phyloP scores from a whole-genome alignment of 2,113 vertebrate genomes.

The Ovis canadensis region DNA sequence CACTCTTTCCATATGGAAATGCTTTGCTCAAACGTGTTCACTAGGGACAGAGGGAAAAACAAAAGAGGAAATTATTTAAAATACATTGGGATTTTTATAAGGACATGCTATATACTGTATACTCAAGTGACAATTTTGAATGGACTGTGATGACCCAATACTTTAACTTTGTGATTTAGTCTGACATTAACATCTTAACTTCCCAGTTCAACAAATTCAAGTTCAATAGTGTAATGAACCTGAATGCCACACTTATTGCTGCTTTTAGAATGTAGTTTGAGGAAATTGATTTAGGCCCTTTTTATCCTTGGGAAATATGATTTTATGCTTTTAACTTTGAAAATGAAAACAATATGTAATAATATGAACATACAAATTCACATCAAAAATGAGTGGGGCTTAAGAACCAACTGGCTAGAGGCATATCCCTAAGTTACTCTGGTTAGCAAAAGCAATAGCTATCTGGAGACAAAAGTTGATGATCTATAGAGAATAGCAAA shows the following conservation, averaged over 20 bases:
- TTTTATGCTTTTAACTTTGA: slow-evolving; percentile 71
- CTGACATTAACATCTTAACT: slow-evolving; percentile 68
- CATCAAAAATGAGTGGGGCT: background rate
- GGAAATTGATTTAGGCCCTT: slow-evolving; percentile 64
- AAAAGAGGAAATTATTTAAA: slow-evolving; percentile 76
- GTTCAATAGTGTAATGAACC: slow-evolving; percentile 52
- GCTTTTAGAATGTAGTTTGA: slow-evolving; percentile 42
- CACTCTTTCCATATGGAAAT: slow-evolving; percentile 79
- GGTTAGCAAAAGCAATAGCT: background rate
- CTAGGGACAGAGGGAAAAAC: slow-evolving; percentile 67
- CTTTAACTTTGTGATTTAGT: slow-evolving; percentile 75
- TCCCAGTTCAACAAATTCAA: slow-evolving; percentile 67
- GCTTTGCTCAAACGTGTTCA: slow-evolving; percentile 76
- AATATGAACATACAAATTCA: slow-evolving; percentile 9
- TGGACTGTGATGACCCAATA: slow-evolving; percentile 60
- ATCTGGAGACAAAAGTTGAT: background rate
- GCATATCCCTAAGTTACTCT: background rate
- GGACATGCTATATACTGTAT: slow-evolving; percentile 61
- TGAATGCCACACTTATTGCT: slow-evolving; percentile 57
- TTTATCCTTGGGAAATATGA: slow-evolving; percentile 69
- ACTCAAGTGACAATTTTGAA: slow-evolving; percentile 70
- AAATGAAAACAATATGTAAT: slow-evolving; percentile 64
- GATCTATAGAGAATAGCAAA: background rate
- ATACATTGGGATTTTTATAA: slow-evolving; percentile 75
- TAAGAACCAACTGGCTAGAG: background rate